Evolutionary conservation across 2,888 invertebrate species (phyloP), one percentile per base, ranked within the genome.

Genomic region (Biston stratarius): DNA sequence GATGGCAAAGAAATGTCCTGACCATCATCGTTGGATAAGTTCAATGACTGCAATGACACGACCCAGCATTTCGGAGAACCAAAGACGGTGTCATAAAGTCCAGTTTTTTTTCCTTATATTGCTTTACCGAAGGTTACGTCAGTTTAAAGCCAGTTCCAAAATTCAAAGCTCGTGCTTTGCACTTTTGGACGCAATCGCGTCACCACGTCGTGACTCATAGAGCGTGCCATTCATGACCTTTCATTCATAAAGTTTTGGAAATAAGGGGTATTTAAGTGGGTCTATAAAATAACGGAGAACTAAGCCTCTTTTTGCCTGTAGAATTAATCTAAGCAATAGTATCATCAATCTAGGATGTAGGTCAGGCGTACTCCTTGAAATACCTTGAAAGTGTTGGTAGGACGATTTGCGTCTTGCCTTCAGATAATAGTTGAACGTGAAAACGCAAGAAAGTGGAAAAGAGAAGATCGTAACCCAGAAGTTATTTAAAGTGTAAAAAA

Each of bases 101-200:
- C 40, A 40, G 3, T 2, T 40, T 47, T n/a, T 15, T 38, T 15
- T 58, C 38, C 47, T 15, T 36, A 10, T 34, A 38, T n/a, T 14
- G 38, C 38, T 38, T 11, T n/a, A 24, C 40, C 42, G 42, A 60
- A 60, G 10, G 14, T 60, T 60, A 42, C 51, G 42, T 60, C 51
- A 60, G 40, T 2, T 14, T 33, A 49, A 12, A 49, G 33, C 33
- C 49, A 49, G 49, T 49, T 42, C 24, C 24, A 33, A 60, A 9
- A 12, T 34, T 33, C 60, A 42, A 52, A 48, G 47, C 12, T 38
- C 40, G 61, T 15, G 6, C 55, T 40, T 40, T 55, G 61, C 55
- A 53, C 61, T 61, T 40, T 10, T 61, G 55, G 33, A 61, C 47
- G 15, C 55, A 48, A 40, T 15, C 45, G 11, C 51, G 60, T 60